phyloP scores from a whole-genome alignment of 2,113 vertebrate species.

The Calonectris borealis region DNA sequence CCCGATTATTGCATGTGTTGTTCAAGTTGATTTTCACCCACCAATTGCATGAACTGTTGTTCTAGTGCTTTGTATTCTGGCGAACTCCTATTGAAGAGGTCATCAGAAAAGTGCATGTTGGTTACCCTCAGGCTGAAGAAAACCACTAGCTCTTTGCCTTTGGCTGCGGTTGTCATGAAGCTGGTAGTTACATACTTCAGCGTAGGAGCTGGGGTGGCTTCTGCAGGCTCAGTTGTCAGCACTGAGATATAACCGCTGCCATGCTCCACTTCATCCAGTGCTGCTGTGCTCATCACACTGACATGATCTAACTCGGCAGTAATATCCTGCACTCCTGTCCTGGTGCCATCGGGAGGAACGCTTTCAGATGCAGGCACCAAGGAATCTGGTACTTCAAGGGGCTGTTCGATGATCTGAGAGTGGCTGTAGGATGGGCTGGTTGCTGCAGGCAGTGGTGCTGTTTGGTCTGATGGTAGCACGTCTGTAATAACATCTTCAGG shows the following conservation, averaged over 20 bases:
- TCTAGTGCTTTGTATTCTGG: constrained; percentile 85
- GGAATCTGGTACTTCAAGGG: neutral
- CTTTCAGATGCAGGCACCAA: neutral
- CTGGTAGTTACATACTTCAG: constrained; percentile 81
- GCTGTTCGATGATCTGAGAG: constrained; percentile 1
- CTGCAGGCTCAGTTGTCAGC: neutral
- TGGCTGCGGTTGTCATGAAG: constrained; percentile 73
- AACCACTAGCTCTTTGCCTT: constrained; percentile 85
- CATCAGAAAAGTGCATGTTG: constrained; percentile 88
- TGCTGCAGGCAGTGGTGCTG: neutral
- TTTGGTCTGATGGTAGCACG: neutral
- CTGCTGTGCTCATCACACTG: neutral
- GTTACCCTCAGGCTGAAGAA: constrained; percentile 92
- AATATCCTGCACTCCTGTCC: constrained; percentile 31
- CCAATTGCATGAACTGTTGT: constrained; percentile 84
- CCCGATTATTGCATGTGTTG: fast-evolving
- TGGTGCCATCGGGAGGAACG: fast-evolving
- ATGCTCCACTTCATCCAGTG: constrained; percentile 41
- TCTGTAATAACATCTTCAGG: neutral
- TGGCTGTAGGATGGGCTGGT: neutral
- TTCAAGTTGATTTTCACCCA: constrained; percentile 69
- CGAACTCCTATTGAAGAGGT: constrained; percentile 91
- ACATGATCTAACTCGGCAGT: constrained; percentile 46
- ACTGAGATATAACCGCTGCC: constrained; percentile 56
- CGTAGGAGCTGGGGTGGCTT: constrained; percentile 64